A percentile compares a stretch with the other conserved stretches of the same genome.
phyloP scores from a whole-genome alignment of 2,797 vertebrate genomes.

The Linurgus olivaceus region DNA sequence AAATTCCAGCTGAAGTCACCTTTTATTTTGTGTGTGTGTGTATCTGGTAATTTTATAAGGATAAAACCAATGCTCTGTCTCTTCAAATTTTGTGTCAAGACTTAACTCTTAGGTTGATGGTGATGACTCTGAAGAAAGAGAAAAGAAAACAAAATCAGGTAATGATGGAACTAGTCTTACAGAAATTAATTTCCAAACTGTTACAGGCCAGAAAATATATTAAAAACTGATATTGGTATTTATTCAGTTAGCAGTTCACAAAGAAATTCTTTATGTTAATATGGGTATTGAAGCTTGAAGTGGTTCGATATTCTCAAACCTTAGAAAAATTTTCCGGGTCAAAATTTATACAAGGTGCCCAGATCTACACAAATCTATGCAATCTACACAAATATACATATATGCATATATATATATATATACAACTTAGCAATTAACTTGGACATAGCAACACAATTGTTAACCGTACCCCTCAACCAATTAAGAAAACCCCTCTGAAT shows the following conservation, averaged over 20 bases:
- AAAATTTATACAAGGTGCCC: not conserved
- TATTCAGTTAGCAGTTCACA: not conserved
- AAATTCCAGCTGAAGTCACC: not conserved
- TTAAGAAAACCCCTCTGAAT: not conserved
- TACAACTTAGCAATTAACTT: not conserved
- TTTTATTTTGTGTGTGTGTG: not conserved
- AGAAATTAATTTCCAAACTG: not conserved
- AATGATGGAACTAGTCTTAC: not conserved
- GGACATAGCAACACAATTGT: not conserved
- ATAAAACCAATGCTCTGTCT: not conserved
- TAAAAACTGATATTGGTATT: not conserved
- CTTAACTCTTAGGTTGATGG: not conserved
- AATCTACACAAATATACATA: not conserved
- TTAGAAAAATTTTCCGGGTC: not conserved
- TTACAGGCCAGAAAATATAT: not conserved
- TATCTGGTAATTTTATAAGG: not conserved
- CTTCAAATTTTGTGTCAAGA: not conserved
- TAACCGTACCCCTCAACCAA: rapidly evolving
- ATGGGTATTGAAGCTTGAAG: not conserved
- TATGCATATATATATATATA: no score
- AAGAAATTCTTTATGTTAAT: not conserved
- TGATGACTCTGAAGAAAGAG: not conserved
- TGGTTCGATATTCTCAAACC: not conserved
- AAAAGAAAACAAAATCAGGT: not conserved
- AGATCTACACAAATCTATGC: not conserved